Base-by-base conservation (phyloP, 2,113 vertebrate species). In the Gnathonemus echidnorhynchus region DNA sequence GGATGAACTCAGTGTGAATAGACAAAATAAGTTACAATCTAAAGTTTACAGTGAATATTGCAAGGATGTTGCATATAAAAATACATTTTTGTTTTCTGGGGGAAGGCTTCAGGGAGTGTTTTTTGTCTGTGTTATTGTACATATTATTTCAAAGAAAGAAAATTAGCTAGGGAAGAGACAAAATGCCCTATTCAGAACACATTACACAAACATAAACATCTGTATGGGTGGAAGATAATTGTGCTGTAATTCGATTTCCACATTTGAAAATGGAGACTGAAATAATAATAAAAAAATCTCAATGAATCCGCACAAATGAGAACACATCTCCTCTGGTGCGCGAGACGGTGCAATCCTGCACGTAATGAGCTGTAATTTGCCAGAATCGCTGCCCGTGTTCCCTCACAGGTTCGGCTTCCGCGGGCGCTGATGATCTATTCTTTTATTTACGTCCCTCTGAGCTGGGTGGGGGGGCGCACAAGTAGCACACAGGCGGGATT, bases 331-430 rank as follows among this genome's bases (percentile, higher is more conserved):
- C 97, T 97, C 96, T 98, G 98, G 98, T 97, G 98, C 98, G 97
- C 97, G 97, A 96, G 95, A 96, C 95, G 96, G 98, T 97, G 97
- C 97, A 97, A 98, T 98, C 97, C 97, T 96, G 97, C 97, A 96
- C 97, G 97, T 99, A 99, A 99, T 99, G 98, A 99, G 97, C 96
- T 97, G 97, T 99, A 98, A 99, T 98, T 98, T 98, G 97, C 98
- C 97, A 98, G 97, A 97, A 96, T 98, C 97, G 97, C 96, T 96
- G 96, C 96, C 91, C 90, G 90, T 66, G 58, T 80, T 83, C 87
- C 84, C 58, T 39, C 74, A 58, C 96, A 96, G 95, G 95, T 95
- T 94, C 92, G 94, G 96, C 96, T 96, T 90, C 95, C 91, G 95
- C 95, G 95, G 95, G 95, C 95, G 94, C 95, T 95, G 93, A 93